Percentiles rank a stretch among this genome's conserved stretches.
These are phyloP conservation scores for Meganola albula DNA, from an alignment of 2,888 invertebrate species.

Conservation along the genomic window DNA sequence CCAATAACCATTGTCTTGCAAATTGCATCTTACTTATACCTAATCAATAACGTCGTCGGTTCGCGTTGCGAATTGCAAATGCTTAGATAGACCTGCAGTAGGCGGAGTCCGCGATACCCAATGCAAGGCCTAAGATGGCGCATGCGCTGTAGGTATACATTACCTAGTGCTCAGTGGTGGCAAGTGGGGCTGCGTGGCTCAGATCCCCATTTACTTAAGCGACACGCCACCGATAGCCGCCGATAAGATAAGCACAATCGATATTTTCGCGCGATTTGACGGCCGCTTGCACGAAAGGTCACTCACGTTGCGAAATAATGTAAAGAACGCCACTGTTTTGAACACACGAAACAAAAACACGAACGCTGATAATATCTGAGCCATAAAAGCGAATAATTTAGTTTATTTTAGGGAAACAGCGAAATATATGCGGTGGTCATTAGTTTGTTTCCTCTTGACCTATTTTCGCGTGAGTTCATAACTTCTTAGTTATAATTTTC, in stretches of 20 bases:
- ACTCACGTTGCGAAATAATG: constrained; percentile 61
- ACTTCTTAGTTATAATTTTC: constrained; percentile 5
- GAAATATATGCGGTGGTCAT: constrained; percentile 20
- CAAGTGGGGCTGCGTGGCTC: constrained; percentile 50
- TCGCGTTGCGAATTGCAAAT: constrained; percentile 45
- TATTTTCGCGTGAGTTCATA: constrained; percentile 6
- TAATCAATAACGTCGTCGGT: constrained; percentile 24
- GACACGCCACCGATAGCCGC: constrained; percentile 61
- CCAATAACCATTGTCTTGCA: constrained; percentile 19
- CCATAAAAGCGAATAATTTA: too few relatives aligned
- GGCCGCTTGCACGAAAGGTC: constrained; percentile 67
- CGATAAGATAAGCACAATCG: constrained; percentile 61
- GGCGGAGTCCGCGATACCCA: constrained; percentile 66
- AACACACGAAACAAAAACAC: constrained; percentile 38
- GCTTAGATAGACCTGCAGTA: constrained; percentile 36
- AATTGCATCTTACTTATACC: constrained; percentile 10
- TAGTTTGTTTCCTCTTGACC: constrained; percentile 26
- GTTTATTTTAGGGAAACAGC: constrained; percentile 17
- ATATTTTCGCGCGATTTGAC: constrained; percentile 71
- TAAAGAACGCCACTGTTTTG: constrained; percentile 33
- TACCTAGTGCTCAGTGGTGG: constrained; percentile 9
- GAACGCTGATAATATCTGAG: constrained; percentile 28
- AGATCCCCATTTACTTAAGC: constrained; percentile 53
- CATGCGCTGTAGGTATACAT: constrained; percentile 48
- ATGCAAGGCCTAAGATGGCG: constrained; percentile 49